Conservation (phyloP, 1,140 invertebrate genomes). For the Drosophila trapezifrons region DNA sequence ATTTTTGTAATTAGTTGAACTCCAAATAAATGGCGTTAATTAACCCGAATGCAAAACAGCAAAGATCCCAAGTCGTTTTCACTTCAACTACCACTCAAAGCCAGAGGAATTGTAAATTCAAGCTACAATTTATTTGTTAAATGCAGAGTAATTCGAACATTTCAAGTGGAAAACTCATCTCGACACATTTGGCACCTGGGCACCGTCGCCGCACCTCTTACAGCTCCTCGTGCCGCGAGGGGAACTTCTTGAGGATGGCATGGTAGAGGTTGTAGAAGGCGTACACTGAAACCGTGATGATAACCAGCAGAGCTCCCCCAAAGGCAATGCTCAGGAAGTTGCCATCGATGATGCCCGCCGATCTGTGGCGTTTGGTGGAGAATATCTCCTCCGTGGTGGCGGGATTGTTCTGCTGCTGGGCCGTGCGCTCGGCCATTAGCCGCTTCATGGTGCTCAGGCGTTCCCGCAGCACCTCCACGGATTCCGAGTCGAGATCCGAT, state of each 20-base stretch:
- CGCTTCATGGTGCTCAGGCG: slow-evolving; percentile 91
- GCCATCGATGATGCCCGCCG: slow-evolving; percentile 90
- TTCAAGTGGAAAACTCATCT: slow-evolving; percentile 10
- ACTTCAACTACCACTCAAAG: slow-evolving; percentile 10
- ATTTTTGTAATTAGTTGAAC: slow-evolving; percentile 60
- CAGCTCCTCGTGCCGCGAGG: slow-evolving; percentile 89
- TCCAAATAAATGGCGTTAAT: slow-evolving; percentile 75
- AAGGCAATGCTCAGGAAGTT: slow-evolving; percentile 92
- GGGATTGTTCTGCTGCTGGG: slow-evolving; percentile 85
- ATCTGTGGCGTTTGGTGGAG: slow-evolving; percentile 84
- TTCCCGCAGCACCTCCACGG: slow-evolving; percentile 91
- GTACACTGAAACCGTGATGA: slow-evolving; percentile 91
- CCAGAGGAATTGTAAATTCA: slow-evolving; percentile 25
- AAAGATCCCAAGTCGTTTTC: slow-evolving; percentile 34
- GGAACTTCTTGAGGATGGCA: slow-evolving; percentile 92
- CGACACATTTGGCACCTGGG: slow-evolving; percentile 8
- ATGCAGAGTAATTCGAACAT: slow-evolving; percentile 52
- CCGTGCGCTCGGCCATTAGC: slow-evolving; percentile 89
- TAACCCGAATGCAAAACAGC: slow-evolving; percentile 73
- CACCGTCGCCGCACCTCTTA: slow-evolving; percentile 26
- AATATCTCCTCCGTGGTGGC: slow-evolving; percentile 84
- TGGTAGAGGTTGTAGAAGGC: slow-evolving; percentile 93
- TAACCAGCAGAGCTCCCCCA: slow-evolving; percentile 89
- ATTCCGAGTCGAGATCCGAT: slow-evolving; percentile 87
- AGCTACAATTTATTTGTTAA: slow-evolving; percentile 58